Conservation (phyloP, 2,113 vertebrate species). For the Isurus oxyrinchus region DNA sequence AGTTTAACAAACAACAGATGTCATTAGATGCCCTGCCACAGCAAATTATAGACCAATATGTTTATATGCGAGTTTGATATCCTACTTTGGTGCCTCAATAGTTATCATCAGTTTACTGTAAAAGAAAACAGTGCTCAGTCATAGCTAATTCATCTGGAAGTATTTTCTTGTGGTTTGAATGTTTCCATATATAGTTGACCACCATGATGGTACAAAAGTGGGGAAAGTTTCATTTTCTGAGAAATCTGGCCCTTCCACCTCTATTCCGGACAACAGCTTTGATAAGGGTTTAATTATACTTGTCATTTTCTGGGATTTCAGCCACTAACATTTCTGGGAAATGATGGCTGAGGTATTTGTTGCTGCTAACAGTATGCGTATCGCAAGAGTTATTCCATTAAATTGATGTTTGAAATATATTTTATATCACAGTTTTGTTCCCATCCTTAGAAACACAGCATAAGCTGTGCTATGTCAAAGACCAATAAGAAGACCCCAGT, state of each 20-base stretch:
- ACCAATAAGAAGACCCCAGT: not conserved
- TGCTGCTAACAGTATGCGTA: not conserved
- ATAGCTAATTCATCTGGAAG: slow-evolving; percentile 20
- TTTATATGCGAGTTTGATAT: not conserved
- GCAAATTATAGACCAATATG: not conserved
- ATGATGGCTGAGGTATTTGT: slow-evolving; percentile 3
- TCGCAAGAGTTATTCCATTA: not conserved
- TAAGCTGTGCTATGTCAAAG: not conserved
- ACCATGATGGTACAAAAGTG: not conserved
- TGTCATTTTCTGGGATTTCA: slow-evolving; percentile 31
- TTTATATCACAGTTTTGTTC: not conserved
- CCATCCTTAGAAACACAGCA: not conserved
- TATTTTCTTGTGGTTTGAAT: slow-evolving; percentile 7
- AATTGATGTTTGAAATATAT: not conserved
- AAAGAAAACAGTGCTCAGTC: slow-evolving; percentile 12
- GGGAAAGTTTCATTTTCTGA: not conserved
- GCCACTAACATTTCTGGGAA: not conserved
- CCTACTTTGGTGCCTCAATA: not conserved
- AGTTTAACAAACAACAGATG: not conserved
- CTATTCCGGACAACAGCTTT: not conserved
- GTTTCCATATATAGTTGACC: not conserved
- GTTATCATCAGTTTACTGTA: not conserved
- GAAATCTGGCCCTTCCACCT: not conserved
- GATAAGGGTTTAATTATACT: not conserved
- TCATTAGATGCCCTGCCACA: not conserved